A percentile compares a stretch with the other conserved stretches of the same genome.
Evolutionary conservation across 2,888 invertebrate species (phyloP).

Genomic region (Napeogenes inachia): DNA sequence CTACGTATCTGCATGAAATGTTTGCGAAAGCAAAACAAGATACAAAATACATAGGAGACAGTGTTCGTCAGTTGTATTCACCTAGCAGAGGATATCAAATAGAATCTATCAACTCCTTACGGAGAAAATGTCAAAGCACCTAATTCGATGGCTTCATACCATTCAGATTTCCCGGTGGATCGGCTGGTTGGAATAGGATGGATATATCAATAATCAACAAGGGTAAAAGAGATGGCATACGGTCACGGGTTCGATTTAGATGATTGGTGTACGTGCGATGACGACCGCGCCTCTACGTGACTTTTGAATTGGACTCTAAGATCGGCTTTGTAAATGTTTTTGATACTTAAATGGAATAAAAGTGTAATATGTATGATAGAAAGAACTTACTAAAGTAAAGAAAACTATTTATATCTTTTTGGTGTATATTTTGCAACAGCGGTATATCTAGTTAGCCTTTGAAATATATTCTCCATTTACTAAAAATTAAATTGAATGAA

Average conservation of each 20-base stretch:
- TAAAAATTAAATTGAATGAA: too few species aligned
- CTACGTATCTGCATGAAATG: too few species aligned
- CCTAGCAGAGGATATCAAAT: conserved; percentile 47
- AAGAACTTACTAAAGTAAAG: background rate
- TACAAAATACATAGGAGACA: background rate
- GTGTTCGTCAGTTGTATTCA: conserved; percentile 6
- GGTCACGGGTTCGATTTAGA: conserved; percentile 70
- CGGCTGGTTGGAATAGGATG: conserved; percentile 42
- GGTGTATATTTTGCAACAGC: too few species aligned
- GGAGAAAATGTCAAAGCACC: conserved; percentile 71
- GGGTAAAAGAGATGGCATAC: conserved; percentile 49
- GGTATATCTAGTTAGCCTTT: too few species aligned
- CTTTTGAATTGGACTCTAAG: conserved; percentile 50
- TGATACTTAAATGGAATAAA: conserved; percentile 47
- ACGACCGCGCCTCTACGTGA: conserved; percentile 71
- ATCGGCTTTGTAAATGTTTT: conserved; percentile 39
- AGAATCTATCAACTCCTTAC: conserved; percentile 66
- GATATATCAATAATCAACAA: conserved; percentile 25
- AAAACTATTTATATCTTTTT: too few species aligned
- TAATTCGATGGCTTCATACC: conserved; percentile 62
- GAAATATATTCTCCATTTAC: too few species aligned
- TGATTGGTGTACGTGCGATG: conserved; percentile 73
- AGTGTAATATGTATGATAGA: background rate
- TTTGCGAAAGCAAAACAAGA: too few species aligned
- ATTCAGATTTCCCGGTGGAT: conserved; percentile 74